Base-by-base conservation (phyloP, 2,888 invertebrate species). In the Caenorhabditis afra region DNA sequence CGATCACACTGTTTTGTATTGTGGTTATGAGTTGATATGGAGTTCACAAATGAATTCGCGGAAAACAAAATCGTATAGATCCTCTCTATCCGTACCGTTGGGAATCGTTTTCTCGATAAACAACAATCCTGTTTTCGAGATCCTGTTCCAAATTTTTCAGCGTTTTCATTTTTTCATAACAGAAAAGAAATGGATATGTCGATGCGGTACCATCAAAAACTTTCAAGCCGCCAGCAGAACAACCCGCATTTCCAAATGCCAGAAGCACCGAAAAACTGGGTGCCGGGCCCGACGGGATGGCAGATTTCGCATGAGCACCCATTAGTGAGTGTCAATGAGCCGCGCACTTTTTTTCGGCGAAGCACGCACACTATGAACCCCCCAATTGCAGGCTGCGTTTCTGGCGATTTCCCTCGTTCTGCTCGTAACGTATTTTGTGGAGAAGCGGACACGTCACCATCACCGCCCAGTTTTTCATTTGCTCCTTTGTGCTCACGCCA, bases 401-500 rank as follows among this genome's bases (percentile, higher is more conserved):
- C 44, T 22, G 41, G 7, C 29, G 11, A 52, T 64, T 23, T 23
- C 35, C 16, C 47, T 67, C 50, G 41, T 58, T 37, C 7, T 67
- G 3, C 41, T 67, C n/a, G 49, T 67, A 12, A 58, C 67, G 18
- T 58, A 50, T 57, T n/a, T 58, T 4, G 37, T 67, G 3, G 58
- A 67, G 18, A 57, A 49, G 37, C 66, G 49, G 20, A 66, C 58
- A 16, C 58, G 67, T 37, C 53, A 53, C 16, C 67, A 49, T 20
- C 20, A 67, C 41, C 67, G 67, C 50, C 58, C 41, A 16, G 18
- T 58, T 23, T 67, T 67, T 35, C 67, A 67, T 50, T 41, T 67
- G 49, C 58, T 67, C 67, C 14, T 67, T 0, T 50, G 23, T n/a
- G 47, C 41, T 12, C 67, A 67, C 67, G 18, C 29, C 23, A 2